Conservation (phyloP, 2,113 vertebrate species). For the Zosterops borbonicus region DNA sequence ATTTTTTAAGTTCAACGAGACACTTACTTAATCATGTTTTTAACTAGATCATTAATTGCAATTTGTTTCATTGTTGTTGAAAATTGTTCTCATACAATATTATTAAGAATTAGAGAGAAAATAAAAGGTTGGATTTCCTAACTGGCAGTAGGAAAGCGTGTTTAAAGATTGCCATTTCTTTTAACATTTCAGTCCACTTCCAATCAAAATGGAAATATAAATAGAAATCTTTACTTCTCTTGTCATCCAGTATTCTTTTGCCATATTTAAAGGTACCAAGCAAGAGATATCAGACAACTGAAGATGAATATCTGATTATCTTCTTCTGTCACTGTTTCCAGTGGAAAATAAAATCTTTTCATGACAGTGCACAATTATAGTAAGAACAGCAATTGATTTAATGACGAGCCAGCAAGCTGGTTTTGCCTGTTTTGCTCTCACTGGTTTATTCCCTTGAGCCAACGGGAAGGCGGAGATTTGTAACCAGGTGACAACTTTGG, state of each 20-base stretch:
- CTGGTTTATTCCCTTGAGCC: constrained; percentile 36
- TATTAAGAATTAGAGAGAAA: constrained; percentile 3
- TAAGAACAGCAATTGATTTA: constrained; percentile 34
- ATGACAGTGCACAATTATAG: constrained; percentile 28
- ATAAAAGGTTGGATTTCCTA: constrained; percentile 1
- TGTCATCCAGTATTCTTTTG: not conserved
- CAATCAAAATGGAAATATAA: not conserved
- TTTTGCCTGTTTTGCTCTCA: not conserved
- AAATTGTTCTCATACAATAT: not conserved
- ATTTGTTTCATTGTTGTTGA: constrained; percentile 3
- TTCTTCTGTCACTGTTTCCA: not conserved
- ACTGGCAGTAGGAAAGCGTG: not conserved
- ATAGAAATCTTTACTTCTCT: not conserved
- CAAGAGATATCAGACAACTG: not conserved
- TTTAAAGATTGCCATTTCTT: not conserved
- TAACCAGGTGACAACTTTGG: not conserved
- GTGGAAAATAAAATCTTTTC: not conserved
- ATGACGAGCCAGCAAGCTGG: not conserved
- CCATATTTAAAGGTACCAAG: not conserved
- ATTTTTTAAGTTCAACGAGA: not conserved
- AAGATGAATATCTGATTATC: not conserved
- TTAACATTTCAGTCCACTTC: not conserved
- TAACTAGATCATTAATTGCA: constrained; percentile 20
- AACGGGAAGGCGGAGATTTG: not conserved
- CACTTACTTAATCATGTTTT: not conserved